Evolutionary conservation across 2,113 vertebrate species (phyloP).

Genomic region (Cromileptes altivelis): DNA sequence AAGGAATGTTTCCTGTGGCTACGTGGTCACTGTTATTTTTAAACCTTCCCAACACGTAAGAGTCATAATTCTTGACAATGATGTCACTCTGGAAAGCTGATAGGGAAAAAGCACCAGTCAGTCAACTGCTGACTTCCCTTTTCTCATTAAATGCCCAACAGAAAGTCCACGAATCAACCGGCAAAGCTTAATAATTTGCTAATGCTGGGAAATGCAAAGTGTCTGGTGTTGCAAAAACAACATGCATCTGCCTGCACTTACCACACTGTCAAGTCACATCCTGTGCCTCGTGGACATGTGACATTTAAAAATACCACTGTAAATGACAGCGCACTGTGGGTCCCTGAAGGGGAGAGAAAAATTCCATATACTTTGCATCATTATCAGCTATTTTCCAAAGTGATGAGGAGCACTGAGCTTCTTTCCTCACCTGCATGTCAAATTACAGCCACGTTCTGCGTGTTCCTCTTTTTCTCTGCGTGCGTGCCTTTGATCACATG

Average conservation of each 20-base stretch:
- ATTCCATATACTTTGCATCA: conserved; percentile 39
- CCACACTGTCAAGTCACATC: conserved; percentile 66
- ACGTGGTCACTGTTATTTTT: conserved; percentile 33
- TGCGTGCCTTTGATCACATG: background rate
- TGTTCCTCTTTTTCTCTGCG: background rate
- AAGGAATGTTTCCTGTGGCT: conserved; percentile 48
- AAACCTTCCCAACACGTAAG: conserved; percentile 37
- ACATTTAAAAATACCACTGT: conserved; percentile 76
- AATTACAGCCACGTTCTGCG: conserved; percentile 3
- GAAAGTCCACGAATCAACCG: conserved; percentile 15
- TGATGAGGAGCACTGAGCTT: background rate
- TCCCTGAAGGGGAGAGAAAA: conserved; percentile 31
- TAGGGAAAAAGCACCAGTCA: conserved; percentile 17
- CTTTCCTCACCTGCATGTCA: background rate
- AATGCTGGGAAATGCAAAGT: conserved; percentile 61
- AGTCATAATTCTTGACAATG: conserved; percentile 5
- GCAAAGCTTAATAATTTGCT: conserved; percentile 27
- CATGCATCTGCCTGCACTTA: conserved; percentile 54
- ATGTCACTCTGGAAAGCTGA: conserved; percentile 41
- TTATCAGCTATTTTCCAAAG: conserved; percentile 30
- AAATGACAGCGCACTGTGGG: conserved; percentile 57
- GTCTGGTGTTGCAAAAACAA: conserved; percentile 53
- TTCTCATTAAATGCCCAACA: conserved; percentile 27
- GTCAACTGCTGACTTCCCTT: conserved; percentile 45
- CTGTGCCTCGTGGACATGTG: conserved; percentile 72